Evolutionary conservation across 1,140 invertebrate species (phyloP).

Genomic region (Atta texana): DNA sequence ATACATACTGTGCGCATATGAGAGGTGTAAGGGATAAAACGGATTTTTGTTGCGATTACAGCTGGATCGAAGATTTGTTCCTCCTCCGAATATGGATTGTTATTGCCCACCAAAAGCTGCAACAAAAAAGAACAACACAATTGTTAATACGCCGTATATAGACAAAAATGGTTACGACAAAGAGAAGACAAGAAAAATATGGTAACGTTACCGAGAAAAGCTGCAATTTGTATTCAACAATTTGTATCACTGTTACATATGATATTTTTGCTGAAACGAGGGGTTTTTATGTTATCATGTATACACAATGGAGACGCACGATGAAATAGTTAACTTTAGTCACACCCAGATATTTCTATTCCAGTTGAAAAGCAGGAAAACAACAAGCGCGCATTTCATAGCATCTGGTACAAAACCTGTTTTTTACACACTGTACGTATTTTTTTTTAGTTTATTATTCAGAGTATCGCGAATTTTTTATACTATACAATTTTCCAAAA

Average conservation of each 20-base stretch:
- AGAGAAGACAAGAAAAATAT: neutral
- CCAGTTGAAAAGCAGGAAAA: constrained; percentile 57
- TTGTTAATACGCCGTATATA: neutral
- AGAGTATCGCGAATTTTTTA: constrained; percentile 34
- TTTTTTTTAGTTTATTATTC: constrained; percentile 45
- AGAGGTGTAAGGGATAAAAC: constrained; percentile 92
- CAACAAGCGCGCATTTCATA: constrained; percentile 50
- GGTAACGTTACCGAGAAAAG: neutral
- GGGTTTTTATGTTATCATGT: constrained; percentile 18
- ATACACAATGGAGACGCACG: constrained; percentile 34
- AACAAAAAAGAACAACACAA: constrained; percentile 78
- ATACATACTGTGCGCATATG: constrained; percentile 93
- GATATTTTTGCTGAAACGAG: constrained; percentile 47
- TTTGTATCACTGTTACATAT: constrained; percentile 27
- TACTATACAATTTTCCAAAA: constrained; percentile 46
- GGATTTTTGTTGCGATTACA: constrained; percentile 93
- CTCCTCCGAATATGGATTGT: constrained; percentile 94
- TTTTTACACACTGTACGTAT: neutral
- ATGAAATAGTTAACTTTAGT: constrained; percentile 54
- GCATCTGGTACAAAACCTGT: constrained; percentile 25
- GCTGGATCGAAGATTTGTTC: constrained; percentile 93
- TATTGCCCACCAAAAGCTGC: constrained; percentile 95
- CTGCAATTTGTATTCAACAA: constrained; percentile 45
- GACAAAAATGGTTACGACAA: neutral
- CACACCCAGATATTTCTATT: constrained; percentile 53